Conservation (phyloP, 2,888 invertebrate genomes). For the Frankliniella fusca region DNA sequence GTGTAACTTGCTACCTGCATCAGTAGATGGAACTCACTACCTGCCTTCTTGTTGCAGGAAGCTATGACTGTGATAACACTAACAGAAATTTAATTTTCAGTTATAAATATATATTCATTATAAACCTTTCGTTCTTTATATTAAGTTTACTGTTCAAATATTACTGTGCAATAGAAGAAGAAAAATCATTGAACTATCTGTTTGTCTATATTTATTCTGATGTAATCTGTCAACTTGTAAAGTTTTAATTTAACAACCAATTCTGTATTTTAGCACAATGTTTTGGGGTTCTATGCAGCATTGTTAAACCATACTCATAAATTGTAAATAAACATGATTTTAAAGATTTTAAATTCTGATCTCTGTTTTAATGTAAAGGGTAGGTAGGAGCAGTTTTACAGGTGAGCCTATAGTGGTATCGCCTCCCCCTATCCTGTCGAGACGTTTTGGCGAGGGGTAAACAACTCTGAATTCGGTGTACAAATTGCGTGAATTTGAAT, state of each 20-base stretch:
- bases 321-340: not conserved
- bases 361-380: too few species aligned
- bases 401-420: too few species aligned
- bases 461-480: too few species aligned
- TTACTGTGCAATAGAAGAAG: not conserved
- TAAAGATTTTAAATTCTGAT: too few species aligned
- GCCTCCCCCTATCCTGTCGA: too few species aligned
- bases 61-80: slow-evolving; percentile 6
- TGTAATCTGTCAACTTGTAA: not conserved
- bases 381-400: too few species aligned
- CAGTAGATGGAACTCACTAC: too few species aligned
- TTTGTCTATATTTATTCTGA: not conserved
- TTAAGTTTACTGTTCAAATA: not conserved
- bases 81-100: not conserved
- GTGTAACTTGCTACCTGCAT: not conserved
- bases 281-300: not conserved
- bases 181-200: not conserved
- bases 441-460: too few species aligned
- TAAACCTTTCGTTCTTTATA: not conserved
- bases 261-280: not conserved
- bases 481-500: too few species aligned
- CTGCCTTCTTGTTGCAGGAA: not conserved
- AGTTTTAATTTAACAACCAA: not conserved
- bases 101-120: not conserved
- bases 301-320: not conserved